Percentiles rank a stretch among this genome's conserved stretches.
phyloP scores from a whole-genome alignment of 2,797 vertebrate genomes.

The Micropoecilia bifurca region DNA sequence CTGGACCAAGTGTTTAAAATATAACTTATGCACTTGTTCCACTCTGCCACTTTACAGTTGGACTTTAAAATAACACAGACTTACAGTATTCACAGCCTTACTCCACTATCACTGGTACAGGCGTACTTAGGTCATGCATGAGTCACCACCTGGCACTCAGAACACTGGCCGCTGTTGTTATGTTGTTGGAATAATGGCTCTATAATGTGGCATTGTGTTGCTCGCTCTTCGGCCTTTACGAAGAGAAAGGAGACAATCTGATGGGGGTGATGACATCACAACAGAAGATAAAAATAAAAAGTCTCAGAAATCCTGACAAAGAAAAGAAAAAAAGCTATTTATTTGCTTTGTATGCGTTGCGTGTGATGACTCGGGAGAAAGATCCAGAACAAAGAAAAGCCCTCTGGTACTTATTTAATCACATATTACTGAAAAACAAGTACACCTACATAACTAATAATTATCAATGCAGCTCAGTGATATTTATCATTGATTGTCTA shows the following conservation, averaged over 20 bases:
- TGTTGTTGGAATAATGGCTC: constrained; percentile 63
- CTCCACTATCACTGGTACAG: constrained; percentile 58
- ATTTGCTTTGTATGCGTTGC: background rate
- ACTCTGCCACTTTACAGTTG: constrained; percentile 5
- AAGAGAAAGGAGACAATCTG: constrained; percentile 38
- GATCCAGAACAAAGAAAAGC: constrained; percentile 41
- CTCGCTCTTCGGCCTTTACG: constrained; percentile 51
- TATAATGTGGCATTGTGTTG: constrained; percentile 77
- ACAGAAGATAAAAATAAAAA: background rate
- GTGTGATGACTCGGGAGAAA: background rate
- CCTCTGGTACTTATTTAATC: constrained; percentile 14
- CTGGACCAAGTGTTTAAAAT: constrained; percentile 17
- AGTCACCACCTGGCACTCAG: constrained; percentile 83
- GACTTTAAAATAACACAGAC: constrained; percentile 35
- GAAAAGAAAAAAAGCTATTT: background rate
- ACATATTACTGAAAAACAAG: constrained; percentile 24
- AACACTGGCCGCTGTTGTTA: constrained; percentile 80
- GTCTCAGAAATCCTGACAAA: background rate
- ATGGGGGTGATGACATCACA: constrained; percentile 22
- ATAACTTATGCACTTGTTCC: constrained; percentile 29
- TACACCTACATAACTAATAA: background rate
- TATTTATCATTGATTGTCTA: background rate
- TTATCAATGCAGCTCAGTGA: background rate
- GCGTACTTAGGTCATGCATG: constrained; percentile 79
- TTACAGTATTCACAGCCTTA: constrained; percentile 58